Evolutionary conservation across 2,113 vertebrate species (phyloP).

Genomic region (Petrocephalus zakoni): DNA sequence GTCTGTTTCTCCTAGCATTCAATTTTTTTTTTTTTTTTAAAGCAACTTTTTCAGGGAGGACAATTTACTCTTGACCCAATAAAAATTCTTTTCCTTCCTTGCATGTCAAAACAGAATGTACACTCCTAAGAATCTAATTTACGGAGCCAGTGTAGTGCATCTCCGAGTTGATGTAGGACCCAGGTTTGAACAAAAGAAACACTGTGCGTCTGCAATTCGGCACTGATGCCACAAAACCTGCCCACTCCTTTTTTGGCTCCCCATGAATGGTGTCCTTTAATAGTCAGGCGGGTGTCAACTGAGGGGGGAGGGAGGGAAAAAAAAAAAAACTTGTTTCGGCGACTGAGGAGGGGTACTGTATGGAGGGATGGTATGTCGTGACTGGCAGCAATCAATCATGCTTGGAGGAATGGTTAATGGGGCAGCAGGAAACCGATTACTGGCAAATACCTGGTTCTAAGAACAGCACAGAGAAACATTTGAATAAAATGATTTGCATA

Average conservation of each 20-base stretch:
- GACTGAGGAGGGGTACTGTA: slow-evolving; percentile 64
- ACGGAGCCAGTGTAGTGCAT: slow-evolving; percentile 40
- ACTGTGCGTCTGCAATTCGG: slow-evolving; percentile 77
- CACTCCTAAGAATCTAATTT: slow-evolving; percentile 44
- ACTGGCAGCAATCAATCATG: slow-evolving; percentile 93
- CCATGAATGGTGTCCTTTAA: slow-evolving; percentile 87
- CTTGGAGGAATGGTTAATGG: slow-evolving; percentile 62
- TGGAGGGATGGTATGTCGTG: slow-evolving; percentile 71
- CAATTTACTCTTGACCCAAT: slow-evolving; percentile 39
- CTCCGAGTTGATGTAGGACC: slow-evolving; percentile 57
- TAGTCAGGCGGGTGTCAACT: slow-evolving; percentile 71
- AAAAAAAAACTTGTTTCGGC: slow-evolving; percentile 72
- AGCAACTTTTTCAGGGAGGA: slow-evolving; percentile 23
- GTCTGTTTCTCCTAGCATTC: slow-evolving; percentile 32
- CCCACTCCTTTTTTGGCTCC: slow-evolving; percentile 78
- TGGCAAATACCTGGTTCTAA: slow-evolving; percentile 40
- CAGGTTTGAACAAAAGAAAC: slow-evolving; percentile 79
- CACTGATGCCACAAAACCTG: slow-evolving; percentile 73
- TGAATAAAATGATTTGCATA: not conserved
- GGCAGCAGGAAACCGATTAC: slow-evolving; percentile 53
- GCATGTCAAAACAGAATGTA: slow-evolving; percentile 30
- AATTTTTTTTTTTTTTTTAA: slow-evolving; percentile 12
- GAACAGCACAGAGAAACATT: slow-evolving; percentile 33
- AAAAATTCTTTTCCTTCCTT: slow-evolving; percentile 15
- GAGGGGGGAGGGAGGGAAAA: slow-evolving; percentile 24